phyloP scores from a whole-genome alignment of 2,797 vertebrate species.

The Dicrostonyx torquatus region DNA sequence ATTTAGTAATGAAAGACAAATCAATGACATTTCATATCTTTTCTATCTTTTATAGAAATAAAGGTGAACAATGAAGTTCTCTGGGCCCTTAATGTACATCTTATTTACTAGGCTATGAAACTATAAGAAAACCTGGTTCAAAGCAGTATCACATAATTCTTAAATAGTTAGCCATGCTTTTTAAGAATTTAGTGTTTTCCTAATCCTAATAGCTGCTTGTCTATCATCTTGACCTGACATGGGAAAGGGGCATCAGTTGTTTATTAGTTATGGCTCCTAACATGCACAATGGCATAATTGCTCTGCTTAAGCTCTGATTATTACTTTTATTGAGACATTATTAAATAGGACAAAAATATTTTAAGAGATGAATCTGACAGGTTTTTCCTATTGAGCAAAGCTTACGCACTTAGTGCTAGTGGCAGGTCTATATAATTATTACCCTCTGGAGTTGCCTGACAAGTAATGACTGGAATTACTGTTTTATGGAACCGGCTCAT shows the following conservation, averaged over 20 bases:
- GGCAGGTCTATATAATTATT: not conserved
- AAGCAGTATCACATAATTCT: not conserved
- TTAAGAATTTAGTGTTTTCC: not conserved
- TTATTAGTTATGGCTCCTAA: not conserved
- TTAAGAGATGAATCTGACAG: not conserved
- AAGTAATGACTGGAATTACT: not conserved
- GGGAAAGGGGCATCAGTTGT: not conserved
- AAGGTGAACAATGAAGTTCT: not conserved
- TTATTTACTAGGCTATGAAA: not conserved
- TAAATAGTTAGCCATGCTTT: not conserved
- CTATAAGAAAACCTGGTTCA: not conserved
- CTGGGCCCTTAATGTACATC: not conserved
- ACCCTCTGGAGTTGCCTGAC: not conserved
- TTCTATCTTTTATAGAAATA: not conserved
- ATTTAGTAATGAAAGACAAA: not conserved
- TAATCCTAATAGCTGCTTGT: not conserved
- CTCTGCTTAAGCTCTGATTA: not conserved
- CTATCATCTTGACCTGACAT: not conserved
- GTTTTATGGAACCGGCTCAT: not conserved
- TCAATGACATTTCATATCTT: not conserved
- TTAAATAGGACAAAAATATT: not conserved
- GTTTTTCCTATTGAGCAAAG: not conserved
- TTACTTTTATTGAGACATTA: conserved; percentile 18
- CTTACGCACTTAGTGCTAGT: not conserved
- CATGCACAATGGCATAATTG: not conserved